Percentiles rank a stretch among this genome's conserved stretches.
Evolutionary conservation across 2,797 vertebrate genomes (phyloP).

Genomic region (Cynodonichthys magdalenae): DNA sequence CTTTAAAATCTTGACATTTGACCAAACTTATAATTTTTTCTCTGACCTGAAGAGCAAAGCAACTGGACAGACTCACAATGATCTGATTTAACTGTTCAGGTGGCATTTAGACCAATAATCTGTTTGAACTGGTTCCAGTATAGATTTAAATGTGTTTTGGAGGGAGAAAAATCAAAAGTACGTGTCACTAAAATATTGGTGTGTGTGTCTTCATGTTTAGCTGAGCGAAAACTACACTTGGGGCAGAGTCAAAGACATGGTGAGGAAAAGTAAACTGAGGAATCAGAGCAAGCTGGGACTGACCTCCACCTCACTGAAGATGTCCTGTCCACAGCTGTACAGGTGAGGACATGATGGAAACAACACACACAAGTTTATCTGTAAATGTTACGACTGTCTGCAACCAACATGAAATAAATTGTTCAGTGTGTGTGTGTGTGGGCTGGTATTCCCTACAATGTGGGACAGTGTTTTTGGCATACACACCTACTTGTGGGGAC

Average conservation of each 20-base stretch:
- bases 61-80: background rate
- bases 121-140: background rate
- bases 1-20: too few species aligned
- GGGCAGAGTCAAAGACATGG: constrained; percentile 84
- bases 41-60: too few species aligned
- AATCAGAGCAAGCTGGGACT: constrained; percentile 81
- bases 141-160: too few species aligned
- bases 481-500: too few species aligned
- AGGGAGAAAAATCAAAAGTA: too few species aligned
- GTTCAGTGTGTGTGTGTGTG: too few species aligned
- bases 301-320: constrained; percentile 83
- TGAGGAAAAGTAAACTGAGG: constrained; percentile 80
- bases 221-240: constrained; percentile 80
- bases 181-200: background rate
- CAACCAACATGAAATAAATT: too few species aligned
- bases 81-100: background rate
- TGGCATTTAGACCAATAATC: background rate
- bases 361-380: background rate
- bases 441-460: too few species aligned
- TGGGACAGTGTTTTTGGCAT: too few species aligned
- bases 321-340: constrained; percentile 89
- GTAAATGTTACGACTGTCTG: too few species aligned
- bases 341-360: constrained; percentile 67
- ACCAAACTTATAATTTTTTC: too few species aligned
- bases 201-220: constrained; percentile 47